A percentile compares a stretch with the other conserved stretches of the same genome.
These are phyloP conservation scores for Microctonus brassicae DNA, from an alignment of 2,888 invertebrate genomes.

Conservation along the genomic window DNA sequence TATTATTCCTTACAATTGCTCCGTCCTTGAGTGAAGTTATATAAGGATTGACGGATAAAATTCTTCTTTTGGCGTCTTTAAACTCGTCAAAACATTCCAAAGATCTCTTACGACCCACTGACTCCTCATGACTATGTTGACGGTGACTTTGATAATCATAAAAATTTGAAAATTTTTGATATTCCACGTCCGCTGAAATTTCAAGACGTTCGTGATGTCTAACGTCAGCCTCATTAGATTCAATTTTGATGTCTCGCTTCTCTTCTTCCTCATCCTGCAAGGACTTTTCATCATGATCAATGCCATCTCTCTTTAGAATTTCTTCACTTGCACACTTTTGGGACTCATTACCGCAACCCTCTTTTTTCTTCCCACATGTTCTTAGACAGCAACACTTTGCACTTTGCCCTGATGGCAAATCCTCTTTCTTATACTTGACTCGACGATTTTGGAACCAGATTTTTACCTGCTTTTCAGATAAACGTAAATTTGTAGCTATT, in stretches of 20 bases:
- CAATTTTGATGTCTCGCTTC: constrained; percentile 30
- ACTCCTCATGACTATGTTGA: constrained; percentile 46
- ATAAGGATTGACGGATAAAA: constrained; percentile 47
- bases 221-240: constrained; percentile 27
- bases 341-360: constrained; percentile 51
- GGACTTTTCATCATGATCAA: constrained; percentile 30
- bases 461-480: constrained; percentile 96
- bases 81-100: constrained; percentile 43
- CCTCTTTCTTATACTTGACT: constrained; percentile 94
- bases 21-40: constrained; percentile 49
- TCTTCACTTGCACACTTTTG: constrained; percentile 44
- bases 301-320: constrained; percentile 31
- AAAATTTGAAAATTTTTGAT: constrained; percentile 31
- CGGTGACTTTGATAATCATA: constrained; percentile 41
- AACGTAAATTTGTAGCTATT: constrained; percentile 87
- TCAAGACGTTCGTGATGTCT: constrained; percentile 11
- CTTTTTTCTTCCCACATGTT: constrained; percentile 68
- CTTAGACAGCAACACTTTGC: constrained; percentile 72
- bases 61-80: constrained; percentile 44
- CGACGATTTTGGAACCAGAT: constrained; percentile 96
- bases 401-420: constrained; percentile 72
- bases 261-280: constrained; percentile 10
- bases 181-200: constrained; percentile 41
- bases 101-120: constrained; percentile 54
- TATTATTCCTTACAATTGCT: constrained; percentile 51